Evolutionary conservation across 2,797 vertebrate genomes (phyloP), one percentile per base, ranked within the genome.

Genomic region (Pipistrellus nathusii): DNA sequence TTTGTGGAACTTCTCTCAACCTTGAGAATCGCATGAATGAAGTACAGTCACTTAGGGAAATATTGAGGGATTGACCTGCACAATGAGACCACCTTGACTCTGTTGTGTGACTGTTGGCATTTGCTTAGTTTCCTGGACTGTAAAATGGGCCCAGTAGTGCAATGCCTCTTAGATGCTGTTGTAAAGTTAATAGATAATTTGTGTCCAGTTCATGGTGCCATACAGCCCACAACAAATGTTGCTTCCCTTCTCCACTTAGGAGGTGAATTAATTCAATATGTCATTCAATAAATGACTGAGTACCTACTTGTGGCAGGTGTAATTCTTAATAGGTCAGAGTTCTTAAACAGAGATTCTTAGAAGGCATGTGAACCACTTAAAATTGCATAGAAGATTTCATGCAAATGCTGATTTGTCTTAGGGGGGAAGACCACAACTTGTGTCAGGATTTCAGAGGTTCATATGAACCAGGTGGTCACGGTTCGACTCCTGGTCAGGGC

Each of bases 101-200:
- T 81, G 8, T 84, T 90, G 5, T 80, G 30, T 86, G 35, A 72
- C 66, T 23, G 41, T 84, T n/a, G 91, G 27, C 62, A 18, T 72
- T 80, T 66, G 14, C 68, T 93, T 75, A 20, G 27, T 81, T 80
- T 73, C 53, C 17, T 76, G 55, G n/a, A 0, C 53, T 66, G 75
- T 85, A 87, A 92, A 95, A 71, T 76, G 77, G 73, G 41, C 25
- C 51, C 86, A 27, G 7, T 30, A n/a, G 15, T 88, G 10, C 44
- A 93, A 93, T 83, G 51, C 17, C 15, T 48, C 71, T 69, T 25
- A 44, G 59, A 53, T 81, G 20, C n/a, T 93, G 35, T 35, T 84
- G 53, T 95, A 72, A 83, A 35, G 57, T 84, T 83, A 71, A 80
- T 81, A 57, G 59, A 21, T 59, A 53, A 62, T 73, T 89, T 93